These are phyloP conservation scores for Hirtodrosophila duncani DNA, from an alignment of 2,888 invertebrate species.

Conservation along the genomic window DNA sequence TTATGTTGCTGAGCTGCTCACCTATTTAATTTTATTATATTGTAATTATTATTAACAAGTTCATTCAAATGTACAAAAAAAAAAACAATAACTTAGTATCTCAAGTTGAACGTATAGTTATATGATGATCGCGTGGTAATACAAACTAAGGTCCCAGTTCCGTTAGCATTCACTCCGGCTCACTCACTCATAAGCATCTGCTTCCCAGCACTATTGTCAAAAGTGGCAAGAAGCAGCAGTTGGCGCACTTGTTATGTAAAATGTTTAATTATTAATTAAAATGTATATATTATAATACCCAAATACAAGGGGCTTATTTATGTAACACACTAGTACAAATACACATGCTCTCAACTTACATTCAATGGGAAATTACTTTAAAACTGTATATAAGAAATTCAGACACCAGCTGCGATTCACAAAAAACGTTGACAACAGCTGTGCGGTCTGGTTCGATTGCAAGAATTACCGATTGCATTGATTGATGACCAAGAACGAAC, in stretches of 20 bases:
- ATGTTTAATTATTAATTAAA: conserved; percentile 46
- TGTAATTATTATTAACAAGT: no score
- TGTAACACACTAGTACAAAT: background rate
- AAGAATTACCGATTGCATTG: conserved; percentile 1
- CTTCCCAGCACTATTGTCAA: conserved; percentile 36
- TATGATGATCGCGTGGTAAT: no score
- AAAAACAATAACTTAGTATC: no score
- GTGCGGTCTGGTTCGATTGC: background rate
- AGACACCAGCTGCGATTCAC: conserved; percentile 9
- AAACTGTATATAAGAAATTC: background rate
- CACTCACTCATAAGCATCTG: conserved; percentile 1
- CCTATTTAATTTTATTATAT: no score
- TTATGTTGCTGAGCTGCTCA: no score
- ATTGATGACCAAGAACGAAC: background rate
- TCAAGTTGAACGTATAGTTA: no score
- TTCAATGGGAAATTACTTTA: background rate
- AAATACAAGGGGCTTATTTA: background rate
- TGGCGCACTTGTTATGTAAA: conserved; percentile 57
- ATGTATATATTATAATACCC: conserved; percentile 1
- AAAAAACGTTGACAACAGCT: conserved; percentile 4
- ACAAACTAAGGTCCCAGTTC: no score
- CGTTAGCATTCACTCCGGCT: no score
- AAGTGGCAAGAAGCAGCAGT: conserved; percentile 36
- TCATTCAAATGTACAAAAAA: no score
- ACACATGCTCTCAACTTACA: background rate